A percentile compares a stretch with the other conserved stretches of the same genome.
These are phyloP conservation scores for Drosophila borealis DNA, from an alignment of 2,888 invertebrate genomes.

Conservation along the genomic window DNA sequence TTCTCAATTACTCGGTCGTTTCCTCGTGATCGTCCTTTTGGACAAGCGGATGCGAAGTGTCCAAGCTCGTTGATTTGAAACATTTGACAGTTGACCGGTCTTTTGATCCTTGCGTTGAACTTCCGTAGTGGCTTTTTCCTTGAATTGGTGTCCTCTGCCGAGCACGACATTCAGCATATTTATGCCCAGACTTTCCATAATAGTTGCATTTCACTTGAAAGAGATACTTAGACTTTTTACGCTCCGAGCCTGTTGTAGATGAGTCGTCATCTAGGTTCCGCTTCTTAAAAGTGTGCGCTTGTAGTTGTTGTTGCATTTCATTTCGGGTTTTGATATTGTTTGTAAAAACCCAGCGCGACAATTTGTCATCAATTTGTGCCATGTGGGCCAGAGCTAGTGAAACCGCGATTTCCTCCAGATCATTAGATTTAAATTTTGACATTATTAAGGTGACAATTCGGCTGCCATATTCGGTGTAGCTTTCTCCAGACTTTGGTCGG, in stretches of 20 bases:
- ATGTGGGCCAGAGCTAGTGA: conserved; percentile 16
- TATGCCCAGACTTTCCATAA: conserved; percentile 12
- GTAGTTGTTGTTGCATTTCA: conserved; percentile 11
- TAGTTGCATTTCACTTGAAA: conserved; percentile 9
- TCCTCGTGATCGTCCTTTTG: conserved; percentile 6
- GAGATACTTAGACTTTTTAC: conserved; percentile 1
- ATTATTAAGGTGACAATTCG: conserved; percentile 12
- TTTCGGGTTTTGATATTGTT: conserved; percentile 7
- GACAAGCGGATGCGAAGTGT: conserved; percentile 13
- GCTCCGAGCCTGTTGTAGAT: background rate
- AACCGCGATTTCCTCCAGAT: conserved; percentile 17
- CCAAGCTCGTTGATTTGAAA: conserved; percentile 17
- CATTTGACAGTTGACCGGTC: conserved; percentile 10
- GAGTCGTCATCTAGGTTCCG: background rate
- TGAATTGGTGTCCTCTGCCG: background rate
- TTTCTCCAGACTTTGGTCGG: conserved; percentile 14
- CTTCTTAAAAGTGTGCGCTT: conserved; percentile 15
- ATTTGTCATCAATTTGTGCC: conserved; percentile 16
- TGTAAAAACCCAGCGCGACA: conserved; percentile 20
- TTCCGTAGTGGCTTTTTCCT: background rate
- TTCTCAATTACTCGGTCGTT: conserved; percentile 8
- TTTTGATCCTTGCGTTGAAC: conserved; percentile 6
- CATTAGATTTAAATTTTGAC: conserved; percentile 14
- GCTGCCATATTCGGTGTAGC: conserved; percentile 13
- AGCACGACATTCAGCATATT: conserved; percentile 7